Evolutionary conservation across 2,113 vertebrate species (phyloP), one percentile per base, ranked within the genome.

Genomic region (Aldabrachelys gigantea): DNA sequence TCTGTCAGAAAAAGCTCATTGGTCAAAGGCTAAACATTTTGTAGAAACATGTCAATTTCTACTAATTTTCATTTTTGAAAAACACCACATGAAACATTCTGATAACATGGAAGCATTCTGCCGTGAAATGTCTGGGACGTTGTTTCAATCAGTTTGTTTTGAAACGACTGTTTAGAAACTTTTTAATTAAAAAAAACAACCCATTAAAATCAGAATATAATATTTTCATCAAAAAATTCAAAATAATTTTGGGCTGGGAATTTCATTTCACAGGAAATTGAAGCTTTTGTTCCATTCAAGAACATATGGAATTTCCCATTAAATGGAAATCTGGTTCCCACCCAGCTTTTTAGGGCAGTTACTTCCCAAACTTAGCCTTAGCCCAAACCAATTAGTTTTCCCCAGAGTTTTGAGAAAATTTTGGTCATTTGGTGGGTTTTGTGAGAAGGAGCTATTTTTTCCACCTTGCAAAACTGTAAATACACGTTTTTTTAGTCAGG

Each of bases 351-450:
- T 47, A 47, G 22, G 41, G 24, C 38, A 78, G 12, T 47, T 78
- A 78, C 12, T 78, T 47, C 41, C 41, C 4, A 47, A 29, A 25
- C 75, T 44, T 78, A 29, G 41, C 21, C 41, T 78, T 47, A 47
- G 38, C 13, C 38, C 12, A 78, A 47, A 78, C 41, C 44, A 47
- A 78, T 47, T 78, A 78, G 5, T 47, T 47, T 47, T 44, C 35
- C 19, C 35, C 35, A 21, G 19, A 78, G 22, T 47, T 72, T 65
- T 69, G 21, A 92, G n/a, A 90, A 90, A 88, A 93, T 19, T 78
- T 21, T 88, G 81, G 9, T 78, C 25, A 47, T 29, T 27, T 47
- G 38, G 6, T 78, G 35, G 41, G 25, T 78, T 44, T 62, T 25
- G 4, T 47, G 93, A 65, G 88, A 79, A 0, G 0, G 84, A 80